Base-by-base conservation (phyloP, 2,797 vertebrate genomes). In the Bryconaethiops microstoma region DNA sequence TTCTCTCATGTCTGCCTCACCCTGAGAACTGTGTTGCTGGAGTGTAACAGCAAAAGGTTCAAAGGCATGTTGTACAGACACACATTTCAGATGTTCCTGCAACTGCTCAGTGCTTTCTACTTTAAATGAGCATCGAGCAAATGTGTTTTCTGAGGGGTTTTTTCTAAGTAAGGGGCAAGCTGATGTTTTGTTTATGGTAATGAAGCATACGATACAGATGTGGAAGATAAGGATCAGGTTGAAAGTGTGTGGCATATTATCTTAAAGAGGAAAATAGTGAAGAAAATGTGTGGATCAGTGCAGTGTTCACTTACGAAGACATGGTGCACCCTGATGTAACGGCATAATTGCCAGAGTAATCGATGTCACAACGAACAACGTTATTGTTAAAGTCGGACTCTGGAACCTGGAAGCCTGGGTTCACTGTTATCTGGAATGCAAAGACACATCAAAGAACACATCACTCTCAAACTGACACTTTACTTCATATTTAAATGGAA, bases 381-480 rank as follows among this genome's bases (percentile, higher is more conserved):
- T 96, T 96, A 90, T 96, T 96, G 71, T 88, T 91, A 76, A 88
- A 94, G 90, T 95, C 92, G 16, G 93, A 95, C 87, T 96, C 95
- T 19, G 91, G 88, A 39, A 96, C 94, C 59, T 92, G 89, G 85
- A 92, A 92, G n/a, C 85, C 88, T 0, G 95, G 95, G 76, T 96
- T 96, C 12, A 95, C 95, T 0, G 93, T 93, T 69, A 96, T 91
- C 95, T 96, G 88, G 0, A 68, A 57, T 29, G 77, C 39, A 77
- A 7, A 9, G 6, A 39, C 7, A 64, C 13, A 35, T 35, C 35
- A 45, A 55, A 60, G 19, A 2, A 48, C 39, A 9, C 21, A 40
- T 59, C 12, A 77, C 19, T 55, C 7, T 57, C 0, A 48, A 4
- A 55, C 12, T 25, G 35, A 23, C 17, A 67, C 16, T n/a, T 35